phyloP scores from a whole-genome alignment of 2,888 invertebrate genomes.

The Dione juno region DNA sequence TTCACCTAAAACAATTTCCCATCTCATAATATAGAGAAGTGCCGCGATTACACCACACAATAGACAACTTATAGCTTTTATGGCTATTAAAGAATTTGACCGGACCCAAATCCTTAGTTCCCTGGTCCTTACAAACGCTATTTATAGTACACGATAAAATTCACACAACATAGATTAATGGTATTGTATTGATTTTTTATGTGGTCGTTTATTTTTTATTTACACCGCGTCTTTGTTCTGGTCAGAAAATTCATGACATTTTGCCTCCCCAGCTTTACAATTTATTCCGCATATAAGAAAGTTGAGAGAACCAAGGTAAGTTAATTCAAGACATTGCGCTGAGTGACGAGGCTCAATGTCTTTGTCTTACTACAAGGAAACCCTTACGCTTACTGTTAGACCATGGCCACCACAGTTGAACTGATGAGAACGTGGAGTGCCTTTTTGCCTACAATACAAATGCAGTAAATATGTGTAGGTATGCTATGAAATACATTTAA shows the following conservation, averaged over 20 bases:
- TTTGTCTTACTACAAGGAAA: no score
- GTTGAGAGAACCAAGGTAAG: no score
- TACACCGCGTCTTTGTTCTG: neutral
- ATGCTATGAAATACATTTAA: neutral
- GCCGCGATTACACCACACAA: slow-evolving; percentile 2
- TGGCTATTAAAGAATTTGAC: slow-evolving; percentile 16
- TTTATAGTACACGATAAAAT: slow-evolving; percentile 13
- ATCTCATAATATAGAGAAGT: neutral
- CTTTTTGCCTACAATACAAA: no score
- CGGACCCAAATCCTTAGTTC: neutral
- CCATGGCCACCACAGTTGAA: no score
- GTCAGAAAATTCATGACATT: no score
- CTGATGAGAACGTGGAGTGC: no score
- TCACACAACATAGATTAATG: slow-evolving; percentile 13
- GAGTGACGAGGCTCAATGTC: no score
- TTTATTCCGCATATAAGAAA: no score
- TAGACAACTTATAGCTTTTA: slow-evolving; percentile 17
- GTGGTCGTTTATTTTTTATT: neutral
- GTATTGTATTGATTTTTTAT: slow-evolving; percentile 7
- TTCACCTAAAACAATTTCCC: neutral
- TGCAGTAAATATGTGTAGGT: no score
- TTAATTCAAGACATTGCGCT: no score
- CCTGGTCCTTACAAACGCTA: slow-evolving; percentile 4
- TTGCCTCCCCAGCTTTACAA: no score
- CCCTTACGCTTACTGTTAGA: no score